Evolutionary conservation across 2,888 invertebrate genomes (phyloP), one percentile per base, ranked within the genome.

Genomic region (Synanthedon vespiformis): DNA sequence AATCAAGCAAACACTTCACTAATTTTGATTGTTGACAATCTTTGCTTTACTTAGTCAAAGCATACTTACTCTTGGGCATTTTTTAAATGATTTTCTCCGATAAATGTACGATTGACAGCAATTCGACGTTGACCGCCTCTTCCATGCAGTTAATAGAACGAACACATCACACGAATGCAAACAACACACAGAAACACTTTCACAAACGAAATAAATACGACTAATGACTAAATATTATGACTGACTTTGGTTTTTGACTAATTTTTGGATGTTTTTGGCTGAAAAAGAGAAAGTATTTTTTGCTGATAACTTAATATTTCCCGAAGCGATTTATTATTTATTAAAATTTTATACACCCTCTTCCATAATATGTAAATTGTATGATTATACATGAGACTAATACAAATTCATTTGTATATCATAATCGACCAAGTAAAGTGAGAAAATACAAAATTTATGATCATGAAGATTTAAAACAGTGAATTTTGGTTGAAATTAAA

Each of bases 51-150:
- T 10, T 34, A 34, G 34, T 34, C 10, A 34, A 10, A 34, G 34
- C 10, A 47, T 51, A 76, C 81, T 81, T 75, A 82, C 83, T 80
- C 70, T 73, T 80, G 58, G 80, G 81, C 80, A 79, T 79, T 63
- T 59, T 56, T 63, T 64, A 67, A 65, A 67, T 61, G 55, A 60
- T 58, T 67, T 63, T 61, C 62, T 59, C 57, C 64, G 67, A 56
- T 62, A 63, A 58, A 22, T 50, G 64, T 66, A 10, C 3, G 34
- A 34, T 34, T 34, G 34, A 10, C 66, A 65, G 63, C 63, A 44
- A 44, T 44, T 16, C 22, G 48, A 48, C 11, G 18, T 18, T 16
- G 2, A 44, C n/a, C 13, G 44, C 44, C 0, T 12, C 48, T 48
- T 67, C 67, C 72, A 77, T 74, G 74, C 76, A 75, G 70, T 65